These are phyloP conservation scores for Napeogenes sylphis DNA, from an alignment of 2,888 invertebrate species.

Conservation along the genomic window DNA sequence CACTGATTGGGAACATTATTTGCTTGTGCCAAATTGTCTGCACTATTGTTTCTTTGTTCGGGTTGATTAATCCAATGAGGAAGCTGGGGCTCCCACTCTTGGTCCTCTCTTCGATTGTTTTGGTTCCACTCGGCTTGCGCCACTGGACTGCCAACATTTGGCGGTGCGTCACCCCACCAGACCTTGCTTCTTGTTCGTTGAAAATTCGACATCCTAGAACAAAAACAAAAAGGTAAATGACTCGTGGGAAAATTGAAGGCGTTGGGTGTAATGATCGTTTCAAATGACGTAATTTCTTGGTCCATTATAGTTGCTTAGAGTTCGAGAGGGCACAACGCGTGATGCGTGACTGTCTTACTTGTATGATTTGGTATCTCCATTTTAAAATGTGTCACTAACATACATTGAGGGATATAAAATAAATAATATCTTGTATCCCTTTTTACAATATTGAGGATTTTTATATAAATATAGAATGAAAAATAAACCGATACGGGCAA, in stretches of 20 bases:
- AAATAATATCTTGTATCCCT: too few relatives aligned
- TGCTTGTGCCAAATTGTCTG: slow-evolving; percentile 57
- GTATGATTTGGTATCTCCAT: slow-evolving; percentile 2
- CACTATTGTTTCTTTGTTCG: slow-evolving; percentile 61
- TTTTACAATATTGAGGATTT: too few relatives aligned
- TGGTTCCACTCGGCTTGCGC: slow-evolving; percentile 55
- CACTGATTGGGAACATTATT: slow-evolving; percentile 62
- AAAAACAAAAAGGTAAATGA: slow-evolving; percentile 58
- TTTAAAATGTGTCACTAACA: neutral
- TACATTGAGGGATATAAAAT: too few relatives aligned
- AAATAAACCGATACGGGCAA: too few relatives aligned
- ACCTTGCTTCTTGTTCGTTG: slow-evolving; percentile 82
- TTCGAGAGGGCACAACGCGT: slow-evolving; percentile 51
- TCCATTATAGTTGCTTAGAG: slow-evolving; percentile 55
- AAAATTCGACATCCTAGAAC: slow-evolving; percentile 80
- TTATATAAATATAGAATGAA: too few relatives aligned
- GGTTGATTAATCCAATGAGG: slow-evolving; percentile 74
- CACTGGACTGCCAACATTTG: slow-evolving; percentile 64
- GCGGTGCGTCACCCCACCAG: slow-evolving; percentile 80
- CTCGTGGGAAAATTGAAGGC: slow-evolving; percentile 62
- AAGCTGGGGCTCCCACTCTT: slow-evolving; percentile 72
- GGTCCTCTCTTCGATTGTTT: slow-evolving; percentile 55
- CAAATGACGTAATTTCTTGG: slow-evolving; percentile 67
- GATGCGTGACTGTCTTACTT: slow-evolving; percentile 55
- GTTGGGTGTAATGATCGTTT: slow-evolving; percentile 60